Percentiles rank a stretch among this genome's conserved stretches.
phyloP scores from a whole-genome alignment of 2,797 vertebrate genomes.

The Gymnothorax reevesii region DNA sequence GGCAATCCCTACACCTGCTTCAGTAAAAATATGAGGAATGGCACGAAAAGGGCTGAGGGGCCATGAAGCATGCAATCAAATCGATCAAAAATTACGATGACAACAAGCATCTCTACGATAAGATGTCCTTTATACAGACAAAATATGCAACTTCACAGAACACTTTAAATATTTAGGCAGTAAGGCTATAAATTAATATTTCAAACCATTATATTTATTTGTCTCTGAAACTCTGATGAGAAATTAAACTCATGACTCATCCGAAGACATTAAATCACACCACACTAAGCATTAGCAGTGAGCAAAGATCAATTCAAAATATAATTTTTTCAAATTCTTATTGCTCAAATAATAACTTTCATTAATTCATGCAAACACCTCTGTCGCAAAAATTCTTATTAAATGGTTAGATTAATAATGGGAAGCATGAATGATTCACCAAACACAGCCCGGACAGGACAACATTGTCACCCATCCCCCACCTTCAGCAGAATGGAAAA shows the following conservation, averaged over 20 bases:
- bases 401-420: not conserved
- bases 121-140: not conserved
- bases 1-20: too few species aligned
- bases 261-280: not conserved
- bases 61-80: too few species aligned
- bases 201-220: not conserved
- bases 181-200: not conserved
- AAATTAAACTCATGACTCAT: not conserved
- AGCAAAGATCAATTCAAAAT: not conserved
- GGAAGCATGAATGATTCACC: not conserved
- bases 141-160: not conserved
- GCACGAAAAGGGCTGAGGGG: too few species aligned
- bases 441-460: not conserved
- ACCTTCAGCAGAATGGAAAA: not conserved
- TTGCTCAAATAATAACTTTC: not conserved
- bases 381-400: not conserved
- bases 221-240: not conserved
- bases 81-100: not conserved
- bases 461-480: not conserved
- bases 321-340: not conserved
- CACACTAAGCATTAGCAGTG: not conserved
- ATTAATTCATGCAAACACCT: not conserved
- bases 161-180: conserved; percentile 1
- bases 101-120: not conserved
- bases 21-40: too few species aligned